These are phyloP conservation scores for Euphydryas editha DNA, from an alignment of 2,888 invertebrate genomes.

Conservation along the genomic window DNA sequence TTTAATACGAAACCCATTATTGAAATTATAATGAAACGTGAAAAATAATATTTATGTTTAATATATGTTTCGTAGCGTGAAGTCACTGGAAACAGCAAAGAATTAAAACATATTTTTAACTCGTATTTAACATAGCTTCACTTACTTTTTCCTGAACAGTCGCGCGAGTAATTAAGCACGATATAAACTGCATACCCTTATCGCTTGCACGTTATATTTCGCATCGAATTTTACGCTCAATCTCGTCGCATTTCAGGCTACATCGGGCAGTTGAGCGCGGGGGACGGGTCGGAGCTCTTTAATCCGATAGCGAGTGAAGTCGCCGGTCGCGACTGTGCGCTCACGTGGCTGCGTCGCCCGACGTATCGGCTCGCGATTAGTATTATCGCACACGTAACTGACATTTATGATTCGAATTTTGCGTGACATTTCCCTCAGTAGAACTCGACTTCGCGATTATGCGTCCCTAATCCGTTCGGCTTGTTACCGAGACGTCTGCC, in stretches of 20 bases:
- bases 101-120: not conserved
- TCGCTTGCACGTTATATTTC: constrained; percentile 14
- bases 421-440: constrained; percentile 12
- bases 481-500: constrained; percentile 6
- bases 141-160: not conserved
- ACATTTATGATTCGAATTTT: constrained; percentile 10
- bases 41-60: not conserved
- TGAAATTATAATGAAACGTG: not conserved
- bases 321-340: not conserved
- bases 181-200: constrained; percentile 3
- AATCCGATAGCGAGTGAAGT: constrained; percentile 9
- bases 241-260: constrained; percentile 20
- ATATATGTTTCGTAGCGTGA: not conserved
- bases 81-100: not conserved
- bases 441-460: not conserved
- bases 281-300: constrained; percentile 17
- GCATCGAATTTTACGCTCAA: constrained; percentile 18
- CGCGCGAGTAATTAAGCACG: constrained; percentile 5
- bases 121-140: not conserved
- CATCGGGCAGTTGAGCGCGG: constrained; percentile 11
- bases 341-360: not conserved
- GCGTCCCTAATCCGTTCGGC: constrained; percentile 4
- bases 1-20: no score
- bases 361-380: constrained; percentile 13
- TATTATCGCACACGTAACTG: constrained; percentile 21